phyloP scores from a whole-genome alignment of 2,797 vertebrate species.

The Neopelma chrysocephalum region DNA sequence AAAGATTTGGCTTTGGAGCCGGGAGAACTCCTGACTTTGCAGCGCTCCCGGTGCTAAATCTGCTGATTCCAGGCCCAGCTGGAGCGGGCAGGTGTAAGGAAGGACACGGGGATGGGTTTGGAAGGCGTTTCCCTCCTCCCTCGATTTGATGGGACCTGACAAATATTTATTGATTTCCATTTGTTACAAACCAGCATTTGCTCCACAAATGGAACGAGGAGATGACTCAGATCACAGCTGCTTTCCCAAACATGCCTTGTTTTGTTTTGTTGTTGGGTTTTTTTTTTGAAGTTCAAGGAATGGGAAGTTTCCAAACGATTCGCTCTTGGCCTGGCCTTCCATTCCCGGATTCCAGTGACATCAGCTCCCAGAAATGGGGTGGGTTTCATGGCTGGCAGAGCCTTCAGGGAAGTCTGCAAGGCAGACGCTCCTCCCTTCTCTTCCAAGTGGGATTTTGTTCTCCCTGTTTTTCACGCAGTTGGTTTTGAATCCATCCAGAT shows the following conservation, averaged over 20 bases:
- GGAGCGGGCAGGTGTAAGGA: conserved; percentile 17
- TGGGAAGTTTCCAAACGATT: background rate
- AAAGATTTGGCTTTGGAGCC: background rate
- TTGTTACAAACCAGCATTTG: background rate
- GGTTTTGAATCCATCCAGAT: background rate
- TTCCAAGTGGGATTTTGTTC: background rate
- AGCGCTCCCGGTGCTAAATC: background rate
- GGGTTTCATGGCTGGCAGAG: background rate
- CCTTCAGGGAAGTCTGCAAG: background rate
- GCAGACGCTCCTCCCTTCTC: background rate
- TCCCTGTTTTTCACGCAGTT: background rate
- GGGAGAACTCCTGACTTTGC: background rate
- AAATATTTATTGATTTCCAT: conserved; percentile 48
- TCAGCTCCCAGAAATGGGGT: conserved; percentile 32
- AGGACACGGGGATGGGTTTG: background rate
- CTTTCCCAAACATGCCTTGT: conserved; percentile 26
- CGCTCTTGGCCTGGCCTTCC: background rate
- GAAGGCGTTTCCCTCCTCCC: background rate
- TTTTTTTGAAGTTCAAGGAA: background rate
- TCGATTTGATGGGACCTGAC: conserved; percentile 14
- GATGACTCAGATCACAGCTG: conserved; percentile 53
- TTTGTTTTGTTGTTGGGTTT: background rate
- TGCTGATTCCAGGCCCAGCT: background rate
- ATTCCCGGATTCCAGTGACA: background rate
- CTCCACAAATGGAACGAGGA: conserved; percentile 24